phyloP scores from a whole-genome alignment of 2,113 vertebrate species.

The Ictalurus punctatus region DNA sequence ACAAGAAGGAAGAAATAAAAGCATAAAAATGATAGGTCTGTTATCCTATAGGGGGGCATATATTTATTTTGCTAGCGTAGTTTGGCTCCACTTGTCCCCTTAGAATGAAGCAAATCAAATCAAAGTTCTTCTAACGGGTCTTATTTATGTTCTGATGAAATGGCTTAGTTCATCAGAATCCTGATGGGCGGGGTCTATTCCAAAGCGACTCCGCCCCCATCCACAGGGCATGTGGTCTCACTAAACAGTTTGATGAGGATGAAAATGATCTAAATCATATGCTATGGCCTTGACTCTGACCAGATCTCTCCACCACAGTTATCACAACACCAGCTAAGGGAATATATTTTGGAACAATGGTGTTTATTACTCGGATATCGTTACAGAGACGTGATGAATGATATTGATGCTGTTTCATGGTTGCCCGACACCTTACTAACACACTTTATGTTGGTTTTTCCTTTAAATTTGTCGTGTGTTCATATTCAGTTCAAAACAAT shows the following conservation, averaged over 20 bases:
- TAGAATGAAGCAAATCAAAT: background rate
- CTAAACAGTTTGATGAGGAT: background rate
- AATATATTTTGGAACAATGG: background rate
- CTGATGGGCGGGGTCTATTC: background rate
- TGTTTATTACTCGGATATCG: background rate
- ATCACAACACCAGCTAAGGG: background rate
- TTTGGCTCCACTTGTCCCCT: background rate
- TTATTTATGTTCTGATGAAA: background rate
- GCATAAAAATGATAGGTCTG: background rate
- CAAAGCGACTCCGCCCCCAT: background rate
- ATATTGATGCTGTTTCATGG: background rate
- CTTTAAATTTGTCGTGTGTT: background rate
- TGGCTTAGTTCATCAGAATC: background rate
- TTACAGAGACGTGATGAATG: background rate
- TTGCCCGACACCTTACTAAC: background rate
- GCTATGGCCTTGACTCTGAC: background rate
- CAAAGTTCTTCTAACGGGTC: background rate
- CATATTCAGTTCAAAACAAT: conserved; percentile 4
- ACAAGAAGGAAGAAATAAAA: background rate
- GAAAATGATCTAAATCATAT: background rate
- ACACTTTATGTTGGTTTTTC: background rate
- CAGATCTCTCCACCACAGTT: background rate
- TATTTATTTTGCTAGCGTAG: background rate
- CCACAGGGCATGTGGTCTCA: background rate
- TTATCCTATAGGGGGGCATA: background rate